Evolutionary conservation across 2,888 invertebrate genomes (phyloP), one percentile per base, ranked within the genome.

Genomic region (Toxonevra muliebris): DNA sequence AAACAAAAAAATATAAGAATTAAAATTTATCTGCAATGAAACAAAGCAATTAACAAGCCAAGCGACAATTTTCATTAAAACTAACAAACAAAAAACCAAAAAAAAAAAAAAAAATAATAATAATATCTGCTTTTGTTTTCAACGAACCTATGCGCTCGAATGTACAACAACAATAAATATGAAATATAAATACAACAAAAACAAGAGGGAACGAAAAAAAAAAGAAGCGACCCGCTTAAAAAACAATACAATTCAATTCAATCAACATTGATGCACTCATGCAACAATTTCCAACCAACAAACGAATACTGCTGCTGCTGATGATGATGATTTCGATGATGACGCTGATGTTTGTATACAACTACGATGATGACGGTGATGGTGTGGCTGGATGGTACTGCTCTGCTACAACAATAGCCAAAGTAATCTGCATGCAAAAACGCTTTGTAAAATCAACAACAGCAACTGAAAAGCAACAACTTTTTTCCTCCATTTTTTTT

Each of bases 1-100:
- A 30, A 30, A 30, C 3, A 30, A 7, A 30, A 30, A 30, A 30
- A 30, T 4, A 4, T 30, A 30, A 4, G 30, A 30, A 30, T 30
- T 30, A 30, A 30, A 30, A 30, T 30, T 30, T 30, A 30, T 30
- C 30, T 4, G 30, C 30, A 30, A 30, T 30, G 30, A 2, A 30
- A 30, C 30, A 13, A 48, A 48, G 10, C 13, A 40, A 8, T 15
- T 17, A 76, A 73, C 67, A 77, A 79, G 74, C 80, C 77, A 80
- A 77, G 79, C 80, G 79, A 76, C 79, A 79, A 80, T 78, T 77
- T 79, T 80, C 80, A 80, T 79, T 80, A 78, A 80, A 79, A 79
- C 77, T 75, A 75, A 61, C 66, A 67, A 41, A 12, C 60, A 52
- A 42, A 42, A 1, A 2, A 48, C 8, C 55, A 57, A 43, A 48